Evolutionary conservation across 1,140 invertebrate genomes (phyloP).

Genomic region (Tetragonula clypearis): DNA sequence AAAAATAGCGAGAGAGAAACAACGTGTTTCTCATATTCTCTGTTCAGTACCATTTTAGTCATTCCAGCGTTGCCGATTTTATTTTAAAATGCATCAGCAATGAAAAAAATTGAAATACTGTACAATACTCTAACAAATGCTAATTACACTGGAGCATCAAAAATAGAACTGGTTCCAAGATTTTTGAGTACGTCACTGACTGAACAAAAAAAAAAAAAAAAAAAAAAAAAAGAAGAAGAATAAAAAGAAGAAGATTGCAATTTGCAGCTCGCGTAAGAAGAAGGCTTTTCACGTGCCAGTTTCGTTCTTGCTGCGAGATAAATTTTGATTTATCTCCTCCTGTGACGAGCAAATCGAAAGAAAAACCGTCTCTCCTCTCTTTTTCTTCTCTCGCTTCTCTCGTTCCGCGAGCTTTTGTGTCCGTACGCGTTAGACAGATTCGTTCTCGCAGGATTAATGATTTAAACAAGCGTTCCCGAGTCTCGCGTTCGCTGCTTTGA

Average conservation of each 20-base stretch:
- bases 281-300: not conserved
- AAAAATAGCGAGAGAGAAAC: too few species aligned
- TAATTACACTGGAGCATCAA: too few species aligned
- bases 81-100: too few species aligned
- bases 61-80: too few species aligned
- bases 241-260: not conserved
- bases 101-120: too few species aligned
- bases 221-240: too few species aligned
- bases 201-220: too few species aligned
- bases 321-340: constrained; percentile 38
- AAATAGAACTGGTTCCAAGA: too few species aligned
- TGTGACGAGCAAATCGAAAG: not conserved
- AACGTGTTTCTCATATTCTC: too few species aligned
- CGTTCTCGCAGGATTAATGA: constrained; percentile 6
- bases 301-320: not conserved
- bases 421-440: not conserved
- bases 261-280: constrained; percentile 14
- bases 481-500: not conserved
- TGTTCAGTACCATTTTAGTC: too few species aligned
- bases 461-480: not conserved
- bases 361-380: not conserved
- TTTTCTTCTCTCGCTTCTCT: not conserved
- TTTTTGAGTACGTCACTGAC: too few species aligned
- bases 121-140: too few species aligned
- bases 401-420: not conserved